phyloP scores from a whole-genome alignment of 1,140 invertebrate species.

The Lasioglossum albipes region DNA sequence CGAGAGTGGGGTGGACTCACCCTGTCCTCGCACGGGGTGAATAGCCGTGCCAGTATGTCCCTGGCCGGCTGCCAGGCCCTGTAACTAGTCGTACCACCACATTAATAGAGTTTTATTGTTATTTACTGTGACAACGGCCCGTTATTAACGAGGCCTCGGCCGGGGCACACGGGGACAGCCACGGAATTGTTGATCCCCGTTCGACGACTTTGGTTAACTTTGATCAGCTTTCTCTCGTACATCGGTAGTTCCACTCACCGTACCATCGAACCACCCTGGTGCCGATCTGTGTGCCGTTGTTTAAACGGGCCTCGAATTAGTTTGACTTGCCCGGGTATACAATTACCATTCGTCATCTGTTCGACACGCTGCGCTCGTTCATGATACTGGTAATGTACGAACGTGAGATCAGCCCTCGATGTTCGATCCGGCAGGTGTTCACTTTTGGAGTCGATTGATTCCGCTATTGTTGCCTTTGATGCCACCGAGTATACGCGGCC shows the following conservation, averaged over 20 bases:
- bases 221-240: not conserved
- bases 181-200: slow-evolving; percentile 40
- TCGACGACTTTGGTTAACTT: slow-evolving; percentile 24
- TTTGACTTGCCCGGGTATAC: not conserved
- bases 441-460: too few relatives aligned
- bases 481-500: too few relatives aligned
- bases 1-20: not conserved
- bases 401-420: too few relatives aligned
- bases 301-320: not conserved
- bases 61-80: slow-evolving; percentile 74
- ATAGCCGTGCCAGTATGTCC: slow-evolving; percentile 72
- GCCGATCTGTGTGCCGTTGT: not conserved
- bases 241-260: not conserved
- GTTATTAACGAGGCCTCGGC: slow-evolving; percentile 47
- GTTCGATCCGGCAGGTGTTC: too few relatives aligned
- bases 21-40: slow-evolving; percentile 63
- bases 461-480: too few relatives aligned
- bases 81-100: slow-evolving; percentile 75
- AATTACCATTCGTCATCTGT: slow-evolving; percentile 25
- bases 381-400: not conserved
- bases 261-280: too few relatives aligned
- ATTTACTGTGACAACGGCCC: slow-evolving; percentile 75
- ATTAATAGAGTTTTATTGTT: slow-evolving; percentile 81
- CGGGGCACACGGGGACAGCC: not conserved
- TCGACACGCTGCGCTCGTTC: not conserved